These are phyloP conservation scores for Anaspis maculata DNA, from an alignment of 2,888 invertebrate species.

Conservation along the genomic window DNA sequence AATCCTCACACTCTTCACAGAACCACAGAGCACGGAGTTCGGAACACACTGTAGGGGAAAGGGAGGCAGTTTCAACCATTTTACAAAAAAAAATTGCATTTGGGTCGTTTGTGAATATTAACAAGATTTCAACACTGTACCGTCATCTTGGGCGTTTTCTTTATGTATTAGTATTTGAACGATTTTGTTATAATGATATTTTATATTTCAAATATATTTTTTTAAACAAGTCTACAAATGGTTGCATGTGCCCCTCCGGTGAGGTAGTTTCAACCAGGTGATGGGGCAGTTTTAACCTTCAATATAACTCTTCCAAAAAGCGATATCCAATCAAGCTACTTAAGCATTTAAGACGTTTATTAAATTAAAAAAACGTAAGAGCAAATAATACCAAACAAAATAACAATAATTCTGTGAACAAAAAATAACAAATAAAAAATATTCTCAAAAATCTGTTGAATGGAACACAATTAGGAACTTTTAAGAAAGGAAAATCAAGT, in stretches of 20 bases:
- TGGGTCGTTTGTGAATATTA: no score
- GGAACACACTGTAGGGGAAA: constrained; percentile 7
- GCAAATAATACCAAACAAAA: background rate
- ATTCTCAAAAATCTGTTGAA: background rate
- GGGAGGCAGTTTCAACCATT: background rate
- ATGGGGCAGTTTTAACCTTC: background rate
- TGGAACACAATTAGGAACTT: no score
- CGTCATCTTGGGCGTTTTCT: no score
- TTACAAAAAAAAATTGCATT: background rate
- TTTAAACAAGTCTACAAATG: background rate
- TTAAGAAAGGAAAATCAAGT: no score
- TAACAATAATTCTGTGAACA: background rate
- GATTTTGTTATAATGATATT: no score
- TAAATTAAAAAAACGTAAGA: background rate
- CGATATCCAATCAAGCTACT: no score
- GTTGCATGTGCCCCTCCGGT: background rate
- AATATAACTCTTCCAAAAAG: no score
- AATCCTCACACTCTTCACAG: constrained; percentile 13
- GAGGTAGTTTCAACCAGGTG: background rate
- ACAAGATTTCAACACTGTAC: no score
- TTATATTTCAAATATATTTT: background rate
- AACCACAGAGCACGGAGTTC: constrained; percentile 8
- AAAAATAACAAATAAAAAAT: background rate
- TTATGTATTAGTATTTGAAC: no score
- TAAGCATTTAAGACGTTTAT: background rate